Evolutionary conservation across 2,888 invertebrate species (phyloP).

Genomic region (Tenthredo amoena): DNA sequence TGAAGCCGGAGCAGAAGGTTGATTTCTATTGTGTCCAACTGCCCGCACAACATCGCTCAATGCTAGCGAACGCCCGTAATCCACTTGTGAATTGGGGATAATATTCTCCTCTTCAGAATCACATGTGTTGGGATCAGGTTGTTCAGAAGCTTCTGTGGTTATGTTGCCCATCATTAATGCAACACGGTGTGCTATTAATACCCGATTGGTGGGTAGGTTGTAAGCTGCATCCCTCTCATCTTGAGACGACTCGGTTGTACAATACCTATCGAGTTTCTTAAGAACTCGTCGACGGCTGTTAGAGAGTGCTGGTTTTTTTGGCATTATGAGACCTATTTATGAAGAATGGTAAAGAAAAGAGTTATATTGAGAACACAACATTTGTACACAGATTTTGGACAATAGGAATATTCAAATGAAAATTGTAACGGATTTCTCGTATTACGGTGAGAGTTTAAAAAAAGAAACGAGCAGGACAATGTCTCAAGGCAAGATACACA

Average conservation of each 20-base stretch:
- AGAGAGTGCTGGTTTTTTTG: neutral
- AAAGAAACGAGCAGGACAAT: too few relatives aligned
- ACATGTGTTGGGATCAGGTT: neutral
- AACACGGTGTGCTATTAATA: neutral
- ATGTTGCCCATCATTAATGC: neutral
- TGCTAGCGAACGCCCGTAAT: neutral
- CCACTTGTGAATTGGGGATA: neutral
- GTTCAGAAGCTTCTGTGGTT: neutral
- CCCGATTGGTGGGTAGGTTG: neutral
- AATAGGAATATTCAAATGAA: too few relatives aligned
- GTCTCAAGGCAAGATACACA: too few relatives aligned
- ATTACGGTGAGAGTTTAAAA: too few relatives aligned
- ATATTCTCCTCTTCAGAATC: neutral
- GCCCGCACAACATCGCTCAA: constrained; percentile 45
- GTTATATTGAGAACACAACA: neutral
- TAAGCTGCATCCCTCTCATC: neutral
- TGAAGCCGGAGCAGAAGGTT: neutral
- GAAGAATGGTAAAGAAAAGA: neutral
- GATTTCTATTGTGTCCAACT: constrained; percentile 46
- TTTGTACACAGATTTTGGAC: too few relatives aligned
- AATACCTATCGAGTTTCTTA: neutral
- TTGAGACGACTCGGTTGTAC: neutral
- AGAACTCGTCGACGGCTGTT: neutral
- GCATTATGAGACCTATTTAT: neutral
- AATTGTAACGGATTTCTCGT: too few relatives aligned